phyloP scores from a whole-genome alignment of 92 coral and sea anemone species.

The Parazoanthus atlanticus region DNA sequence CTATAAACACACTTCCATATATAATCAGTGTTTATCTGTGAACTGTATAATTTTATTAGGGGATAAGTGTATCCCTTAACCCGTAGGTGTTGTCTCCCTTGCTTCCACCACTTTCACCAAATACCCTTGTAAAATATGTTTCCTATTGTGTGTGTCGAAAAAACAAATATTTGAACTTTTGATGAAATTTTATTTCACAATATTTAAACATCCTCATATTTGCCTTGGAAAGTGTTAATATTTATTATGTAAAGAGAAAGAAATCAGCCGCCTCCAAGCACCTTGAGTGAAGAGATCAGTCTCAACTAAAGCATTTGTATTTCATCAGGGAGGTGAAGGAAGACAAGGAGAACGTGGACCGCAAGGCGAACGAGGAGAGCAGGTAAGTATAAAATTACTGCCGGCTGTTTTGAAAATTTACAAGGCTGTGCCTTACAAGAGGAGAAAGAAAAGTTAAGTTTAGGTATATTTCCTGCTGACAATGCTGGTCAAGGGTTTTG shows the following conservation, averaged over 20 bases:
- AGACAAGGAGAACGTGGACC: slow-evolving; percentile 13
- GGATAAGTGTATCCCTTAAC: too few species aligned
- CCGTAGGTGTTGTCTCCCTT: too few species aligned
- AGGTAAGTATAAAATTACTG: not conserved
- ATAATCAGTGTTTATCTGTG: not conserved
- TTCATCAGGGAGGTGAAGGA: slow-evolving; percentile 3
- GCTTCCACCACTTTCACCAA: too few species aligned
- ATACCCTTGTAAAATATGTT: too few species aligned
- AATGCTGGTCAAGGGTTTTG: too few species aligned
- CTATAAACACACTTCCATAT: not conserved
- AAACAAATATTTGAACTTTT: not conserved
- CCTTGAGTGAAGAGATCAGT: not conserved
- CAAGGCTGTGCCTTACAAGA: not conserved
- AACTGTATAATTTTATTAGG: not conserved
- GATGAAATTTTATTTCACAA: not conserved
- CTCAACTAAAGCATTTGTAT: not conserved
- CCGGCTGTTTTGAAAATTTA: not conserved
- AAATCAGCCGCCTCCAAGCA: not conserved
- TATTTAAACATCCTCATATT: not conserved
- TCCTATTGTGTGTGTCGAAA: not conserved
- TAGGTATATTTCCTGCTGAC: too few species aligned
- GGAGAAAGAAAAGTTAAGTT: not conserved
- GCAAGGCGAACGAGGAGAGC: slow-evolving; percentile 24
- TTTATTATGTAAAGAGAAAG: too few species aligned
- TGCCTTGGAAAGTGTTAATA: not conserved